Base-by-base conservation (phyloP, 2,888 invertebrate genomes). In the Netelia melanura region DNA sequence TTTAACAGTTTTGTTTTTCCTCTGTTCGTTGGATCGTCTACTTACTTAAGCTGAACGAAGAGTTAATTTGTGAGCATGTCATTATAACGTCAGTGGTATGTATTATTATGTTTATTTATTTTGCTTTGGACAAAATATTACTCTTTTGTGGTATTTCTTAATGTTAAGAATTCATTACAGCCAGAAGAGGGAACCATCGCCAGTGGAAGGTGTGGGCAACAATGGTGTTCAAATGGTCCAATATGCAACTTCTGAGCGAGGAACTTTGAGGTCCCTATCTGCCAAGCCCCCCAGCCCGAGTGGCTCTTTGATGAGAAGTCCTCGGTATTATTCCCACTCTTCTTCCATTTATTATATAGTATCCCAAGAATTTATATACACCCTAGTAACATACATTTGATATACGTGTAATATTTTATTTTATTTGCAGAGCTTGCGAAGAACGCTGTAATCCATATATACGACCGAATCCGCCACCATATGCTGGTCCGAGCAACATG, bases 151-250 rank as follows among this genome's bases (percentile, higher is more conserved):
- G 10, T 52, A 78, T 54, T 1, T 62, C 61, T 64, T 25, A 67
- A 54, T 67, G 68, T 67, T 58, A 61, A 72, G 82, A 52, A 83
- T 85, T 30, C 61, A 89, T 88, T 89, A 38, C 88, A 94, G 94
- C 80, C 91, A 92, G 77, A 85, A 86, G 71, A 91, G 93, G 17
- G 94, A 95, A 88, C 90, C 92, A 56, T 92, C 93, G 44, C 93
- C 95, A 0, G 89, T 91, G 62, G 93, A 93, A 87, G 91, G 90
- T 62, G 79, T 90, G n/a, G 89, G 90, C 75, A 92, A 90, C 81
- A 93, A 92, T 81, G 94, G 95, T 11, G 95, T 95, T 44, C 96
- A 96, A 93, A 95, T 96, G 95, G 95, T 95, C 3, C 96, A 96
- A 90, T 96, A 96, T 89, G 95, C 95, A 17, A 95, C 95, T 84